Evolutionary conservation across 2,888 invertebrate genomes (phyloP), one percentile per base, ranked within the genome.

Genomic region (Brachyptera risi): DNA sequence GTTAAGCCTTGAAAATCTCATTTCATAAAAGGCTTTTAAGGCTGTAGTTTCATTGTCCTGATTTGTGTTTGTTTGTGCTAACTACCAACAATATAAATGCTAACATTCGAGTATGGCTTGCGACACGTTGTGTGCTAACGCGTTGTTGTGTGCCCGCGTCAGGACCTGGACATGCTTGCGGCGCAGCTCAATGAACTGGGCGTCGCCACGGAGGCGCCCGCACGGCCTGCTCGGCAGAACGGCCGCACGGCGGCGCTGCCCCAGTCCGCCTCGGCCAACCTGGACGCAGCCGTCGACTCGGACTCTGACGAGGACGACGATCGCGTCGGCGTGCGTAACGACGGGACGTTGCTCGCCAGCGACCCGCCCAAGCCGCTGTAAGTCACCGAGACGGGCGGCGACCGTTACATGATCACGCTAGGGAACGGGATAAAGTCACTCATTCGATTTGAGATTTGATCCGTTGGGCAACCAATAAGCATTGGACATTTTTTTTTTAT

Each of bases 361-460:
- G 96, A 97, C 79, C 96, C 96, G 60, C 95, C 96, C 21, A 92
- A 96, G 76, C 96, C 96, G 70, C 87, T 97, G 95, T 92, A 79
- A 89, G 91, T 86, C 66, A 60, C 59, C 58, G 67, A 63, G 24
- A 59, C n/a, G n/a, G n/a, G n/a, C n/a, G n/a, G n/a, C n/a, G n/a
- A n/a, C n/a, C n/a, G n/a, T n/a, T n/a, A n/a, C n/a, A n/a, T n/a
- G n/a, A n/a, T n/a, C n/a, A n/a, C n/a, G n/a, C n/a, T n/a, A n/a
- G n/a, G n/a, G n/a, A n/a, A n/a, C n/a, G n/a, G n/a, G n/a, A n/a
- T n/a, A n/a, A n/a, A n/a, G n/a, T n/a, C n/a, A n/a, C n/a, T 65
- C 70, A 68, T 61, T 65, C 67, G 63, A 54, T 66, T 67, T 67
- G 44, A 61, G n/a, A n/a, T n/a, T n/a, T n/a, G n/a, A n/a, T n/a